Evolutionary conservation across 1,140 invertebrate genomes (phyloP).

Genomic region (Stegodyphus mimosarum): DNA sequence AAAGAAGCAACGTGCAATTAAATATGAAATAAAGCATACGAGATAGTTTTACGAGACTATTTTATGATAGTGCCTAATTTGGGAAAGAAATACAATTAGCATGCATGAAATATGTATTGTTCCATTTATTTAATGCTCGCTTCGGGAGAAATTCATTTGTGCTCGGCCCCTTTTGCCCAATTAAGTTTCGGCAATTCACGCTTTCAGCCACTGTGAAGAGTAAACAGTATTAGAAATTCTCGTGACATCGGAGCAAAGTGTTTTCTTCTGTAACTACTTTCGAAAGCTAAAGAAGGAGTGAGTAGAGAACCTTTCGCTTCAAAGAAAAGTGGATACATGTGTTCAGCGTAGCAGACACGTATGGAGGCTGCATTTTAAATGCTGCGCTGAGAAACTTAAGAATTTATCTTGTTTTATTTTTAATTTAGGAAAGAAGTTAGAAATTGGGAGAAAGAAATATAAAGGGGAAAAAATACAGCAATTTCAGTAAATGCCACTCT

Average conservation of each 20-base stretch:
- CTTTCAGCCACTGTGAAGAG: not conserved
- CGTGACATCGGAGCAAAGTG: slow-evolving; percentile 40
- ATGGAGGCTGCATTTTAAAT: slow-evolving; percentile 21
- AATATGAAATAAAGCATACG: too few relatives aligned
- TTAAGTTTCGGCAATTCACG: not conserved
- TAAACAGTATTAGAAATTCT: slow-evolving; percentile 32
- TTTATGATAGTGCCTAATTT: too few relatives aligned
- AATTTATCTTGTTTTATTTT: slow-evolving; percentile 22
- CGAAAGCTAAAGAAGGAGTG: not conserved
- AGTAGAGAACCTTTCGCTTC: slow-evolving; percentile 3
- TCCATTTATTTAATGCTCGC: too few relatives aligned
- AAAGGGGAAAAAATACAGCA: not conserved
- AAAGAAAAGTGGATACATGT: slow-evolving; percentile 52
- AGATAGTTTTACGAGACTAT: too few relatives aligned
- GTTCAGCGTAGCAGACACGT: slow-evolving; percentile 20
- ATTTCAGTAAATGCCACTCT: not conserved
- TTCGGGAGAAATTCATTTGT: not conserved
- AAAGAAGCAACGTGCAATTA: too few relatives aligned
- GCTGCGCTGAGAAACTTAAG: slow-evolving; percentile 8
- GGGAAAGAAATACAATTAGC: too few relatives aligned
- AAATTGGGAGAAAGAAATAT: slow-evolving; percentile 27
- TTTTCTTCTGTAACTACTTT: slow-evolving; percentile 41
- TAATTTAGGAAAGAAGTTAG: slow-evolving; percentile 25
- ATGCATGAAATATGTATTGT: too few relatives aligned
- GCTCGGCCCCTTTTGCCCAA: not conserved